Base-by-base conservation (phyloP, 2,113 vertebrate species). In the Caloenas nicobarica region DNA sequence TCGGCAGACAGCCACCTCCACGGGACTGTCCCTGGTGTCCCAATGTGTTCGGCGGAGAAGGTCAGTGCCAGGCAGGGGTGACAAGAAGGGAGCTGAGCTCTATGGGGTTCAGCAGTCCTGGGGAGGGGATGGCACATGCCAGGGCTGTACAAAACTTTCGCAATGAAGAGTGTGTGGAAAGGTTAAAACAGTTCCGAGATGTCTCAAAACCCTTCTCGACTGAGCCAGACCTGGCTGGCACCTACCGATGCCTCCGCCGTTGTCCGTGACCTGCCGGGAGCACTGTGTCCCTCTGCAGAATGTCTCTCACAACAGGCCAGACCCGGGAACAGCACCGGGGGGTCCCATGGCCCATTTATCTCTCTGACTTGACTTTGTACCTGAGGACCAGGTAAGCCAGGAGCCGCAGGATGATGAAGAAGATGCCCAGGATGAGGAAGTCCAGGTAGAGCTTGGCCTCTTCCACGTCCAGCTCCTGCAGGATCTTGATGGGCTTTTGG, bases 381-480 rank as follows among this genome's bases (percentile, higher is more conserved):
- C 99, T 99, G 92, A 99, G 98, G 34, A 99, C 99, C 86, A 99
- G 97, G 96, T 99, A 99, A 13, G 99, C 99, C 95, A 99, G 97
- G 54, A 99, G 98, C 94, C 99, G 98, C 86, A 99, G 98, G 85
- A 98, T 66, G 89, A 99, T 0, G n/a, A 99, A 99, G 97, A 99
- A 99, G 90, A 98, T 98, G 31, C 99, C 99, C 92, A 99, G 97
- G 89, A 99, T 98, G 76, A 99, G 98, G 97, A 99, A 99, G 98
- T 99, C 99, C 96, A 99, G 96, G 33, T 99, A 99, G 79, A 99
- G 99, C 97, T 99, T 99, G 53, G 99, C 98, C 7, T 99, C 99
- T 96, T 99, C 98, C 90, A 99, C 99, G 0, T 99, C 99, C 93
- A 99, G 97, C 14, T 99, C 98, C 95, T 98, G 99, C 79, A 99